These are phyloP conservation scores for Stictocephala bisonia DNA, from an alignment of 2,888 invertebrate species.

Conservation along the genomic window DNA sequence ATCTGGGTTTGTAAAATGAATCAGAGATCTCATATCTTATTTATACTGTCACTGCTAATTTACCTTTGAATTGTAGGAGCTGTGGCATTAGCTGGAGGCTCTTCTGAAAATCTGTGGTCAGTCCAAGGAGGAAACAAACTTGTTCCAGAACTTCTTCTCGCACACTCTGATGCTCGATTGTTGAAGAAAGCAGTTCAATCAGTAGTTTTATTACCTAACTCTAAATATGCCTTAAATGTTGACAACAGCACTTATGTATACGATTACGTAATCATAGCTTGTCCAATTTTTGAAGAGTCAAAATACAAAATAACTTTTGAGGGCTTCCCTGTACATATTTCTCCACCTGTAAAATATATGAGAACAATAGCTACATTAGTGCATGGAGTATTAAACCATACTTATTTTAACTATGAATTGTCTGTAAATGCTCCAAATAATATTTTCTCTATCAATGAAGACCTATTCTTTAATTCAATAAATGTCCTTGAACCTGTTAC, in stretches of 20 bases:
- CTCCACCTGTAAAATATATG: slow-evolving; percentile 66
- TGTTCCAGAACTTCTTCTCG: slow-evolving; percentile 64
- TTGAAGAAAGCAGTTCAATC: slow-evolving; percentile 63
- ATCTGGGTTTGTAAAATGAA: too few relatives aligned
- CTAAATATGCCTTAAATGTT: slow-evolving; percentile 40
- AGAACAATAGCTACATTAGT: slow-evolving; percentile 69
- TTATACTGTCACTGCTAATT: too few relatives aligned
- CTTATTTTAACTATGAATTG: slow-evolving; percentile 64
- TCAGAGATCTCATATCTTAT: too few relatives aligned
- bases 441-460: slow-evolving; percentile 66
- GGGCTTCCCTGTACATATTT: slow-evolving; percentile 63
- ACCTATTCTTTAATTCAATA: slow-evolving; percentile 67
- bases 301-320: slow-evolving; percentile 65
- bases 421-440: slow-evolving; percentile 61
- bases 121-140: slow-evolving; percentile 71
- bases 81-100: slow-evolving; percentile 28
- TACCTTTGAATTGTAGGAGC: neutral
- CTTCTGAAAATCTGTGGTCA: slow-evolving; percentile 62
- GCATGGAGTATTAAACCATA: slow-evolving; percentile 66
- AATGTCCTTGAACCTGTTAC: slow-evolving; percentile 64
- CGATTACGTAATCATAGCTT: slow-evolving; percentile 71
- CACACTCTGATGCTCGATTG: slow-evolving; percentile 64
- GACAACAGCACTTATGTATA: slow-evolving; percentile 61
- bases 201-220: slow-evolving; percentile 59
- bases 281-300: slow-evolving; percentile 67